Percentiles rank a stretch among this genome's conserved stretches.
phyloP scores from a whole-genome alignment of 2,113 vertebrate genomes.

The Macheiramphus alcinus region DNA sequence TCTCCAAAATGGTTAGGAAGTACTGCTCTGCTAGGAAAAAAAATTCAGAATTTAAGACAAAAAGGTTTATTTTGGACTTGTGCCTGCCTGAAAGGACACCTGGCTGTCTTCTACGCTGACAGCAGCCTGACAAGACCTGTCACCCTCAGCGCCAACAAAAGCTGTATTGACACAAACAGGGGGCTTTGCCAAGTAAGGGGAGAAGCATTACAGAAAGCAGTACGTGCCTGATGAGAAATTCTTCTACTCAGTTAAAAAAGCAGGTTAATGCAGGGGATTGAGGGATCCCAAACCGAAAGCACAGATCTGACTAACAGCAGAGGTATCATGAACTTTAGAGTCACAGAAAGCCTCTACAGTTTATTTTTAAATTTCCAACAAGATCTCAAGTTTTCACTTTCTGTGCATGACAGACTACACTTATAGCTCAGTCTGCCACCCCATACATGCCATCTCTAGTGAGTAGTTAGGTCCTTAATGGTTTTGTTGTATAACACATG shows the following conservation, averaged over 20 bases:
- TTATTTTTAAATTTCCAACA: background rate
- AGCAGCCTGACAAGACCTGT: background rate
- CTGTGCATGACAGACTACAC: background rate
- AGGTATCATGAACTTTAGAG: background rate
- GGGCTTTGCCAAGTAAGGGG: background rate
- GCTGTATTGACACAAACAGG: background rate
- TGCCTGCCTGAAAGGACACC: background rate
- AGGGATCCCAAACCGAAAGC: background rate
- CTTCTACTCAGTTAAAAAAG: background rate
- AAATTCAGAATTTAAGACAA: background rate
- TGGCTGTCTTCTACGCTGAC: background rate
- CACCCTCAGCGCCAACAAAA: background rate
- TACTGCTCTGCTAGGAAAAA: background rate
- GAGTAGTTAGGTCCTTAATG: background rate
- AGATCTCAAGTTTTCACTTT: background rate
- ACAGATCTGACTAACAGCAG: background rate
- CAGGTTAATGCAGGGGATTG: background rate
- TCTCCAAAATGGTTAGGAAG: background rate
- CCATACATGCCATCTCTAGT: background rate
- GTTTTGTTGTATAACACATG: background rate
- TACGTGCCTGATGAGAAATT: background rate
- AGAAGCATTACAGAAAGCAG: background rate
- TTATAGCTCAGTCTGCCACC: background rate
- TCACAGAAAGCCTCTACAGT: background rate
- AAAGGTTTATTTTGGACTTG: background rate